Percentiles rank a stretch among this genome's conserved stretches.
Conservation (phyloP, 1,140 invertebrate species). For the Arctopsyche grandis region DNA sequence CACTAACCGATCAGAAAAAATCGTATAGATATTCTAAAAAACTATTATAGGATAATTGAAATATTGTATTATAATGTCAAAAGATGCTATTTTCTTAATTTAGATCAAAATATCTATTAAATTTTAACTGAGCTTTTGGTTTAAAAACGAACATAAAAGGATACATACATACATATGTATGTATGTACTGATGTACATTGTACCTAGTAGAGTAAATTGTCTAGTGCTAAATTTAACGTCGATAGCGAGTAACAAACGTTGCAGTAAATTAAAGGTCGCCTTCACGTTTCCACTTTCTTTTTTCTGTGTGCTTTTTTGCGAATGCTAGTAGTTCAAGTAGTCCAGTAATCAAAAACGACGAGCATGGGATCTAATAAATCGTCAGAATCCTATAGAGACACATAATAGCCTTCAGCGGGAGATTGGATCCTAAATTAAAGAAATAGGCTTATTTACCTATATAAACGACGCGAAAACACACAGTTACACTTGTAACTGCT, state of each 20-base stretch:
- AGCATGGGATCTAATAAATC: slow-evolving; percentile 23
- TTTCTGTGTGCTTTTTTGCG: not conserved
- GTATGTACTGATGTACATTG: too few relatives aligned
- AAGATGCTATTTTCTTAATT: too few relatives aligned
- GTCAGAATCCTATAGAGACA: slow-evolving; percentile 28
- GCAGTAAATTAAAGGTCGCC: slow-evolving; percentile 18
- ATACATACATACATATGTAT: too few relatives aligned
- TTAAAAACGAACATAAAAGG: too few relatives aligned
- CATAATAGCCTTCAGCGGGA: slow-evolving; percentile 14
- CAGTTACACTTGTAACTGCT: not conserved
- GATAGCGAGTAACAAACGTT: slow-evolving; percentile 1
- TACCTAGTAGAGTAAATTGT: not conserved
- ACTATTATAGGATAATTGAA: not conserved
- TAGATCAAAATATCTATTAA: not conserved
- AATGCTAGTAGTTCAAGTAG: slow-evolving; percentile 8
- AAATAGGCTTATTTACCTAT: slow-evolving; percentile 29
- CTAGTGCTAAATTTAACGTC: not conserved
- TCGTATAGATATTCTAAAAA: not conserved
- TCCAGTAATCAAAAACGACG: slow-evolving; percentile 28
- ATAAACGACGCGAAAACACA: slow-evolving; percentile 12
- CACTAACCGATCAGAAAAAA: not conserved
- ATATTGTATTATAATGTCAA: too few relatives aligned
- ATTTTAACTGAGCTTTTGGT: too few relatives aligned
- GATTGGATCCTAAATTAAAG: slow-evolving; percentile 27
- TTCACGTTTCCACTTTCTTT: not conserved